Evolutionary conservation across 2,888 invertebrate genomes (phyloP).

Genomic region (Hypomecis atomaria): DNA sequence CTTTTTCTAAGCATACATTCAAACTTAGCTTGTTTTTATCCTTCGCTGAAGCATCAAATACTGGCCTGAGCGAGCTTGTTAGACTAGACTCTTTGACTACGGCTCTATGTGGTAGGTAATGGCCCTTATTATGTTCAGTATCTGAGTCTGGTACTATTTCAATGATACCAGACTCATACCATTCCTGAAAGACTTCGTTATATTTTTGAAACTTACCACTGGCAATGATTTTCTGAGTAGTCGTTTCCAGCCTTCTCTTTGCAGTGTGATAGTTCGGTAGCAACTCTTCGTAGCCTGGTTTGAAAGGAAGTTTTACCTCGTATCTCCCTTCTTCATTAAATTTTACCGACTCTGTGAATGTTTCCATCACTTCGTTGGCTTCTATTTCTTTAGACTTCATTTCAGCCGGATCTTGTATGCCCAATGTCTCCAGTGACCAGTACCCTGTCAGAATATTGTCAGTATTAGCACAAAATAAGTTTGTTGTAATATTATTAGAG

Average conservation of each 20-base stretch:
- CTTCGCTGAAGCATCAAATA: neutral
- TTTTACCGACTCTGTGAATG: neutral
- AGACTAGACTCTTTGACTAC: neutral
- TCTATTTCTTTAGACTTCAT: too few relatives aligned
- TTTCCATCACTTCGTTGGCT: neutral
- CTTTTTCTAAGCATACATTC: neutral
- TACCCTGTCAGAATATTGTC: too few relatives aligned
- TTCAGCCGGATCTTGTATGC: too few relatives aligned
- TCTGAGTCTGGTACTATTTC: neutral
- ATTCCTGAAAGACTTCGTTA: neutral
- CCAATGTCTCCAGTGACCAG: too few relatives aligned
- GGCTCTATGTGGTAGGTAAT: neutral
- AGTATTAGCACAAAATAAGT: too few relatives aligned
- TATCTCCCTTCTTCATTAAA: conserved; percentile 6
- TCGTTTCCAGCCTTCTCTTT: neutral
- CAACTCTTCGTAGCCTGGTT: conserved; percentile 28
- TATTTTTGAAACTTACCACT: neutral
- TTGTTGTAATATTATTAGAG: too few relatives aligned
- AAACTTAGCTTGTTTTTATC: conserved; percentile 1
- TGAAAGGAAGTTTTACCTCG: conserved; percentile 17
- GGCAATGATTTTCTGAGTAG: neutral
- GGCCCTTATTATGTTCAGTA: neutral
- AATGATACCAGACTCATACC: neutral
- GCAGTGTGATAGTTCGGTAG: neutral
- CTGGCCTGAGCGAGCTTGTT: neutral